Percentiles rank a stretch among this genome's conserved stretches.
Conservation (phyloP, 2,113 vertebrate species). For the Xyliphius kryptos region DNA sequence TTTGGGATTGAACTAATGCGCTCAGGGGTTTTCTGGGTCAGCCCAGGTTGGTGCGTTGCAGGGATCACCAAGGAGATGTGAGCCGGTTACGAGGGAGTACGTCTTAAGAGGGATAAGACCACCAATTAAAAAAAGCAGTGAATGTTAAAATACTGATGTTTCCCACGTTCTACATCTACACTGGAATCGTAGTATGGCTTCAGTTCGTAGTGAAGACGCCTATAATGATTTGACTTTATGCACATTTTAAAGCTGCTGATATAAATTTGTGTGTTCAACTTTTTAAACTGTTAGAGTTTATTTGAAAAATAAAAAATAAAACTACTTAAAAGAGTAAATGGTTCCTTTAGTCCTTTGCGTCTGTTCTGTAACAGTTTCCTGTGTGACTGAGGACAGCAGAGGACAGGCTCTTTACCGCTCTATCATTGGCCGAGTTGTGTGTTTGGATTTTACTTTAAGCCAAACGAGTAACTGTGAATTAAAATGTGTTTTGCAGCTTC, state of each 20-base stretch:
- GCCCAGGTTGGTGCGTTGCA: slow-evolving; percentile 36
- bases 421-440: not conserved
- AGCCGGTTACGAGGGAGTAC: not conserved
- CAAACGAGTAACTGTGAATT: not conserved
- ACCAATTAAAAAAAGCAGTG: slow-evolving; percentile 4
- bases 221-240: not conserved
- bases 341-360: too few species aligned
- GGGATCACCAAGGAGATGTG: slow-evolving; percentile 42
- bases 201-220: not conserved
- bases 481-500: slow-evolving; percentile 68
- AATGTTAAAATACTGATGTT: slow-evolving; percentile 11
- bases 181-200: not conserved
- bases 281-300: too few species aligned
- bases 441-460: not conserved
- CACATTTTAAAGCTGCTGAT: too few species aligned
- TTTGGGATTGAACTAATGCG: slow-evolving; percentile 37
- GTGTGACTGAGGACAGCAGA: too few species aligned
- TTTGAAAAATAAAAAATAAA: too few species aligned
- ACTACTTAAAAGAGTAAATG: too few species aligned
- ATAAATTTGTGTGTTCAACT: too few species aligned
- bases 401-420: not conserved
- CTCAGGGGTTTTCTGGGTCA: slow-evolving; percentile 51
- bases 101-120: slow-evolving; percentile 4
- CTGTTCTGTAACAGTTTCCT: too few species aligned
- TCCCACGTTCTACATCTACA: slow-evolving; percentile 9